Conservation (phyloP, 2,797 vertebrate genomes). For the Emydoidea blandingii region DNA sequence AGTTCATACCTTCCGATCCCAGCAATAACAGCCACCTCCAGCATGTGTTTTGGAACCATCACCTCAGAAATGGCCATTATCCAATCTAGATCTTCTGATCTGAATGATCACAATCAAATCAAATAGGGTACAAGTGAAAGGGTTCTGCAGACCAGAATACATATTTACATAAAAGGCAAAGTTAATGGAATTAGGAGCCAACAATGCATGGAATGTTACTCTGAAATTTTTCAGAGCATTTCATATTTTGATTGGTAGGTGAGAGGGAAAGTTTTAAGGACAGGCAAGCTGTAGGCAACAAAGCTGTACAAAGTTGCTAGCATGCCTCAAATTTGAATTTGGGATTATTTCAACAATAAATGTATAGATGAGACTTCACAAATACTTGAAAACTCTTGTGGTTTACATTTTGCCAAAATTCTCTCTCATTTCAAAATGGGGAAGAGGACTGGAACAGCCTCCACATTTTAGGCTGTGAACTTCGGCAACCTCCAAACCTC, state of each 20-base stretch:
- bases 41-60: neutral
- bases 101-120: neutral
- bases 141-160: neutral
- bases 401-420: neutral
- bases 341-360: neutral
- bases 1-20: neutral
- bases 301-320: neutral
- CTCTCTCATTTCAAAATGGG: neutral
- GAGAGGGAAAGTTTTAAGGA: neutral
- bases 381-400: neutral
- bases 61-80: neutral
- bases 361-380: neutral
- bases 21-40: neutral
- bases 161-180: neutral
- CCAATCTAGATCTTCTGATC: neutral
- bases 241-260: neutral
- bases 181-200: neutral
- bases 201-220: neutral
- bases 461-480: conserved; percentile 17
- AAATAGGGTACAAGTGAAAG: neutral
- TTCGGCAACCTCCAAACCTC: conserved; percentile 38
- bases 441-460: neutral
- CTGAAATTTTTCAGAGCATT: neutral
- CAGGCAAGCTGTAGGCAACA: neutral
- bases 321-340: neutral